Evolutionary conservation across 2,888 invertebrate species (phyloP).

Genomic region (Tipula helvola): DNA sequence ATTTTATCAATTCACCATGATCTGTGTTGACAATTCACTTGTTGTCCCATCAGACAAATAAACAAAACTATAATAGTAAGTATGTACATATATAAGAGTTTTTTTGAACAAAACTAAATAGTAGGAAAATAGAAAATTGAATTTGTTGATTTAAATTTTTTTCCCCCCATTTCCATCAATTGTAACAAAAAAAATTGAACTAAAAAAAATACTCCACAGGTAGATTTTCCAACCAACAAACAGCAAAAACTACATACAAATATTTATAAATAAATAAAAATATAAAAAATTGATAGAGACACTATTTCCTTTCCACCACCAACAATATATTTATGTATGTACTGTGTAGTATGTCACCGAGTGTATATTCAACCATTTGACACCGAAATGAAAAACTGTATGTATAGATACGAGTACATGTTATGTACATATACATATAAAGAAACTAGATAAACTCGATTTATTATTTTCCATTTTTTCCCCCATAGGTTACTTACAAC

Average conservation of each 20-base stretch:
- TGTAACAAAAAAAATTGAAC: background rate
- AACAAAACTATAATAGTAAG: background rate
- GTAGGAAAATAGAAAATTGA: background rate
- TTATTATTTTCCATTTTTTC: background rate
- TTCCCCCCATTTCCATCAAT: background rate
- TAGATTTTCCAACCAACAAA: background rate
- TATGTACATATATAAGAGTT: background rate
- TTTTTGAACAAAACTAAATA: background rate
- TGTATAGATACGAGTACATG: background rate
- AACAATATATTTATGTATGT: background rate
- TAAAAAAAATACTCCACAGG: background rate
- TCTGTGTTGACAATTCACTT: conserved; percentile 4
- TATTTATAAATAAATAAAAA: background rate
- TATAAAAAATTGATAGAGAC: background rate
- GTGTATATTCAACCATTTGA: background rate
- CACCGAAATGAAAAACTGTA: background rate
- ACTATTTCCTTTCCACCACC: background rate
- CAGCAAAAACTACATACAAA: background rate
- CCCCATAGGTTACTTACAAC: background rate
- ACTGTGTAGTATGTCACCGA: background rate
- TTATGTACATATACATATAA: background rate
- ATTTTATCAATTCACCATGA: background rate
- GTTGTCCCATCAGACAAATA: background rate
- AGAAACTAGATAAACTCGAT: background rate
- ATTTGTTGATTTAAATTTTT: background rate